These are phyloP conservation scores for Gymnopithys bicolor DNA, from an alignment of 2,797 vertebrate species.

Conservation along the genomic window DNA sequence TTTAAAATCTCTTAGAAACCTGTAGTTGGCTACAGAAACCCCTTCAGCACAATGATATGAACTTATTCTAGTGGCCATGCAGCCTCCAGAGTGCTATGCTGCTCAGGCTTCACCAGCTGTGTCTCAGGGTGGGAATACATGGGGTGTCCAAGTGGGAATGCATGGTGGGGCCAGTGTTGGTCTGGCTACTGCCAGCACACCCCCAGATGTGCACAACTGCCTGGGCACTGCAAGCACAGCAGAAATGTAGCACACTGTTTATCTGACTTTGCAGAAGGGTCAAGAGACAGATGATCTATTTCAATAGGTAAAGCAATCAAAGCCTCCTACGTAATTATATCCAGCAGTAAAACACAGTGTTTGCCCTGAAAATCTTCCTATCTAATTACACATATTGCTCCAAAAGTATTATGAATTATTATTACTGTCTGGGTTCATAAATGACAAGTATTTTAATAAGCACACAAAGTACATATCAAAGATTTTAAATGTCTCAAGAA, in stretches of 20 bases:
- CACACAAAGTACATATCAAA: neutral
- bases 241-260: neutral
- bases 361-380: neutral
- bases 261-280: neutral
- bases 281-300: neutral
- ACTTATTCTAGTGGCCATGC: accelerated
- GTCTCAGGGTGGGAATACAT: accelerated
- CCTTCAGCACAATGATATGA: neutral
- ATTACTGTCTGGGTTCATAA: neutral
- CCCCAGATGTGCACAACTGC: neutral
- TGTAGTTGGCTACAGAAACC: neutral
- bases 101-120: accelerated
- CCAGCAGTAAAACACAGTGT: neutral
- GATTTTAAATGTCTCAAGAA: neutral
- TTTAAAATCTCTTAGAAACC: neutral
- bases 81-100: neutral
- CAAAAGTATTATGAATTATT: neutral
- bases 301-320: neutral
- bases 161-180: accelerated
- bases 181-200: neutral
- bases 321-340: neutral
- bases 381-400: neutral
- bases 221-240: neutral
- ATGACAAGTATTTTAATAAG: neutral
- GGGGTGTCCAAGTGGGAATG: accelerated